Percentiles rank a stretch among this genome's conserved stretches.
phyloP scores from a whole-genome alignment of 37 sponge, comb jelly and placozoan species.

The Eunapius fragilis region DNA sequence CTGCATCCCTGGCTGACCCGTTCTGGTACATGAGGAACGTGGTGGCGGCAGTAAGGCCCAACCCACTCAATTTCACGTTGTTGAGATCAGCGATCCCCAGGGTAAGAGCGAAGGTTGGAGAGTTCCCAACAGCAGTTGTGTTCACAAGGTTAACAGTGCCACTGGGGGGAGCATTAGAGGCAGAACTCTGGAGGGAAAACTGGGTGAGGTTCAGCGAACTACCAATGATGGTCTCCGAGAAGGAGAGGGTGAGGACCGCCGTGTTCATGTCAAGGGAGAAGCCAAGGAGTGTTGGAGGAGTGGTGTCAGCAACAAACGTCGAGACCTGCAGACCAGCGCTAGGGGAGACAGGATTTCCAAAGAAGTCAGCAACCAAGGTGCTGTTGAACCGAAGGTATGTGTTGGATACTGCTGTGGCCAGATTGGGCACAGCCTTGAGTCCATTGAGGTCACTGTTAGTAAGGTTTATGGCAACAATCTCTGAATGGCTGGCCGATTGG shows the following conservation, averaged over 20 bases:
- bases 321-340: constrained; percentile 49
- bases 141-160: constrained; percentile 33
- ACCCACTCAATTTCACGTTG: constrained; percentile 35
- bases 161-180: neutral
- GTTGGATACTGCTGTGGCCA: constrained; percentile 22
- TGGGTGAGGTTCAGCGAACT: constrained; percentile 45
- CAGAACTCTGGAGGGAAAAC: constrained; percentile 47
- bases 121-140: constrained; percentile 25
- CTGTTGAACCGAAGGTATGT: constrained; percentile 65
- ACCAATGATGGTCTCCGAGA: constrained; percentile 79
- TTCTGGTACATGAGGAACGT: constrained; percentile 67
- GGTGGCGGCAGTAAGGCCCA: constrained; percentile 39
- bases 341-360: constrained; percentile 47
- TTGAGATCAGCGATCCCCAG: constrained; percentile 56
- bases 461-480: constrained; percentile 37
- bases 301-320: constrained; percentile 60
- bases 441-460: constrained; percentile 61
- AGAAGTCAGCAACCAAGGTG: constrained; percentile 61
- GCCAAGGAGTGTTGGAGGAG: constrained; percentile 57
- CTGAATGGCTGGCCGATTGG: neutral
- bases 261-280: constrained; percentile 78
- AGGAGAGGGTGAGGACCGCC: constrained; percentile 70
- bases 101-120: constrained; percentile 20
- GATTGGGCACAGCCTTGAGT: constrained; percentile 47
- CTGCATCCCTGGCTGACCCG: constrained; percentile 62